These are phyloP conservation scores for Zoroaster sp. DNA, from an alignment of 53 echinoderm and acorn worm genomes.

Conservation along the genomic window DNA sequence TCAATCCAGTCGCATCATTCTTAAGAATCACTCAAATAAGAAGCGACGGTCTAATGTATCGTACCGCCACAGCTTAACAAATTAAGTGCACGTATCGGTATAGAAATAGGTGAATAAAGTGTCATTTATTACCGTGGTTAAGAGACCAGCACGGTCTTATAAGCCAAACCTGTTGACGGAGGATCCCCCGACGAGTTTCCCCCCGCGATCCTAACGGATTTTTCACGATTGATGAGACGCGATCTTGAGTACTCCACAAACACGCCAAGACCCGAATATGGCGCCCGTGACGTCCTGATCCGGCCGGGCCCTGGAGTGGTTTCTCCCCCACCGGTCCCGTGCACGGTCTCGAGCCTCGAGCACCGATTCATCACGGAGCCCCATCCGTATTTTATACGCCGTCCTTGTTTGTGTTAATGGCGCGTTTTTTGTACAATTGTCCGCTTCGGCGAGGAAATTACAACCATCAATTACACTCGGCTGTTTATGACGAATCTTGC, in stretches of 20 bases:
- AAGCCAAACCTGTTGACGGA: slow-evolving; percentile 20
- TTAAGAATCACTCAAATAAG: background rate
- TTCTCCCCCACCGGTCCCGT: background rate
- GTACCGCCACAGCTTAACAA: slow-evolving; percentile 37
- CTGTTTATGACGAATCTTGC: background rate
- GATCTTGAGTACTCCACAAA: slow-evolving; percentile 41
- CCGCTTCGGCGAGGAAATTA: slow-evolving; percentile 30
- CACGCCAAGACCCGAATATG: slow-evolving; percentile 20
- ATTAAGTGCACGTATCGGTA: slow-evolving; percentile 44
- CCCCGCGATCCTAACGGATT: background rate
- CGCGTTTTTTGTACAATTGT: slow-evolving; percentile 14
- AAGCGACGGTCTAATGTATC: slow-evolving; percentile 52
- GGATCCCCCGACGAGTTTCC: background rate
- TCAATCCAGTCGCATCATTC: background rate
- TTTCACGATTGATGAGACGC: slow-evolving; percentile 20
- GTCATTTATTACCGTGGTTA: slow-evolving; percentile 44
- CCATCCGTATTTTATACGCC: background rate
- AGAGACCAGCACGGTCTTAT: background rate
- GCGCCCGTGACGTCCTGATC: slow-evolving; percentile 39
- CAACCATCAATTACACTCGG: slow-evolving; percentile 46
- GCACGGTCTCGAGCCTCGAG: background rate
- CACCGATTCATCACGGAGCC: slow-evolving; percentile 11
- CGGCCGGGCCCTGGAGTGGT: slow-evolving; percentile 13
- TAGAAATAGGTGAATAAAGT: background rate
- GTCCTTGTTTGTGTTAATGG: background rate